These are phyloP conservation scores for Corythornis leucogaster DNA, from an alignment of 2,797 vertebrate species.

Conservation along the genomic window DNA sequence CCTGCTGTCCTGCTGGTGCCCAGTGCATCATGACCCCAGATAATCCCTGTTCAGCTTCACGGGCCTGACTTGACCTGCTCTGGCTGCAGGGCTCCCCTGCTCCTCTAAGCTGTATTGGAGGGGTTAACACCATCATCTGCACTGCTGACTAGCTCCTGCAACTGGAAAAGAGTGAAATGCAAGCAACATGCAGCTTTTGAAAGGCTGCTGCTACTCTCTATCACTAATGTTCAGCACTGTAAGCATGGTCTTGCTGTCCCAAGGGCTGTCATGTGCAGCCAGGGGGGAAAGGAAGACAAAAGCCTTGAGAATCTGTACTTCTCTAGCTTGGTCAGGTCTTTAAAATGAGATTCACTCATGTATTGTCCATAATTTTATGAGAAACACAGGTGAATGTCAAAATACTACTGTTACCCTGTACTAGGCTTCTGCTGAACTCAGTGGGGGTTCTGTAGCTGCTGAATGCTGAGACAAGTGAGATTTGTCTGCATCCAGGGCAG, in stretches of 20 bases:
- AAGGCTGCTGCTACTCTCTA: neutral
- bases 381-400: neutral
- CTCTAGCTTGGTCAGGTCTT: neutral
- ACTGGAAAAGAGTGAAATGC: neutral
- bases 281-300: neutral
- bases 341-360: neutral
- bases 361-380: neutral
- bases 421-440: neutral
- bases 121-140: neutral
- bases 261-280: neutral
- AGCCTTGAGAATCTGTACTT: neutral
- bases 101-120: neutral
- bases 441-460: neutral
- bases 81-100: neutral
- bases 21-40: neutral
- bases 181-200: neutral
- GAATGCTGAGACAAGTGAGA: neutral
- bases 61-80: fast-evolving
- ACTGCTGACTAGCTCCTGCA: neutral
- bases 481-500: neutral
- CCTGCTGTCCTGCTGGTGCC: neutral
- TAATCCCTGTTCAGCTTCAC: neutral
- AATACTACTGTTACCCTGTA: neutral
- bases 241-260: neutral
- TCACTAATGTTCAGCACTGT: fast-evolving